phyloP scores from a whole-genome alignment of 1,140 invertebrate genomes.

The Maconellicoccus hirsutus region DNA sequence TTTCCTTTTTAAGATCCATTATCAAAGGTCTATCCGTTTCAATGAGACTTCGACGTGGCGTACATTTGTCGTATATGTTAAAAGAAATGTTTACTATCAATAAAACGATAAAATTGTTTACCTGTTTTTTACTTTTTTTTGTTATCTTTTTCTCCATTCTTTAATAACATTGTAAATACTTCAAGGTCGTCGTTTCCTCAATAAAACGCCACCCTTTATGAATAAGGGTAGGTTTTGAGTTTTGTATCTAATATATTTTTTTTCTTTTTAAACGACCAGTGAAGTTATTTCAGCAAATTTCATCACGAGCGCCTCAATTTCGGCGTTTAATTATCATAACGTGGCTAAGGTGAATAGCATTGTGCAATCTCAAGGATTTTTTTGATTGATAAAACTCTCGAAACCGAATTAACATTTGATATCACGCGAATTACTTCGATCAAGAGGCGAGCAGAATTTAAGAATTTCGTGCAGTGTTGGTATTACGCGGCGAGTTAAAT shows the following conservation, averaged over 20 bases:
- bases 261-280: no score
- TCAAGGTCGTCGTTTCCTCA: conserved; percentile 18
- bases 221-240: not conserved
- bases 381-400: not conserved
- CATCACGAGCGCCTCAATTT: not conserved
- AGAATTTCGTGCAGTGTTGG: conserved; percentile 4
- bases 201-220: not conserved
- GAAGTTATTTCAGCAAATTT: not conserved
- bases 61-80: not conserved
- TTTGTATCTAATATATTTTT: no score
- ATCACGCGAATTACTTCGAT: conserved; percentile 2
- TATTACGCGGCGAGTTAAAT: not conserved
- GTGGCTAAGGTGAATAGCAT: not conserved
- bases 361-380: not conserved
- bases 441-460: not conserved
- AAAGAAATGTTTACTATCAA: not conserved
- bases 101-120: conserved; percentile 22
- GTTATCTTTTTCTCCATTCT: not conserved
- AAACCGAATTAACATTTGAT: conserved; percentile 9
- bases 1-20: no score
- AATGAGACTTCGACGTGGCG: no score
- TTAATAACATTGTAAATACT: conserved; percentile 4
- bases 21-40: no score
- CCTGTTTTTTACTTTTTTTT: not conserved
- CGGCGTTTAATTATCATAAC: not conserved